Base-by-base conservation (phyloP, 2,888 invertebrate genomes). In the Agrotis segetum region DNA sequence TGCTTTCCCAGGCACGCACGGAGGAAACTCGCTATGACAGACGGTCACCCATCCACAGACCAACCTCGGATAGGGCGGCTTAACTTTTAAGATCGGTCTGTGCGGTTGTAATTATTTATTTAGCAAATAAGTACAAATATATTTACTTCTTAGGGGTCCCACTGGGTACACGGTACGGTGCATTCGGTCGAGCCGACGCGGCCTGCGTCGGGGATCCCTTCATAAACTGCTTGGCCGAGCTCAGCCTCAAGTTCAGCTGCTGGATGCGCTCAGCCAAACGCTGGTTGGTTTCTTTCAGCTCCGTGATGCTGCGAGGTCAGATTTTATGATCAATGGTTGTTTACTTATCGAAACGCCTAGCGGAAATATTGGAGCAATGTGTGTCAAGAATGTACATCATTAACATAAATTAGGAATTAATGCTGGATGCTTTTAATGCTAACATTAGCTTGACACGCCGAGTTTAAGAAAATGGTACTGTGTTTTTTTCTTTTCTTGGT, bases 171-270 rank as follows among this genome's bases (percentile, higher is more conserved):
- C 65, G n/a, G 24, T 16, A 24, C 40, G 40, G 14, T 11, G 13
- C 6, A 24, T n/a, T 63, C 21, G 13, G 50, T 6, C 56, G 56
- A 0, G 56, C n/a, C 34, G 13, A 13, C 13, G 40, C 49, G 1
- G 46, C 16, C 0, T 74, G 70, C 0, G 91, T 67, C 0, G 91
- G 83, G 53, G 85, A 85, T 14, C 87, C 82, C 65, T 90, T 92
- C 6, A 91, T 76, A 77, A 95, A 95, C 84, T 95, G 95, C 77
- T 93, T 95, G 0, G 93, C 91, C 0, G 95, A 93, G 69, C 94
- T 93, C 44, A 96, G 85, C 46, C 89, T 87, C 91, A 92, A 92
- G 73, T 92, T 95, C 1, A 95, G 79, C 7, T 89, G 76, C 0
- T 90, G 87, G 5, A 94, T 88, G 53, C 90, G 89, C n/a, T 95